phyloP scores from a whole-genome alignment of 2,888 invertebrate genomes.

The Leucania comma region DNA sequence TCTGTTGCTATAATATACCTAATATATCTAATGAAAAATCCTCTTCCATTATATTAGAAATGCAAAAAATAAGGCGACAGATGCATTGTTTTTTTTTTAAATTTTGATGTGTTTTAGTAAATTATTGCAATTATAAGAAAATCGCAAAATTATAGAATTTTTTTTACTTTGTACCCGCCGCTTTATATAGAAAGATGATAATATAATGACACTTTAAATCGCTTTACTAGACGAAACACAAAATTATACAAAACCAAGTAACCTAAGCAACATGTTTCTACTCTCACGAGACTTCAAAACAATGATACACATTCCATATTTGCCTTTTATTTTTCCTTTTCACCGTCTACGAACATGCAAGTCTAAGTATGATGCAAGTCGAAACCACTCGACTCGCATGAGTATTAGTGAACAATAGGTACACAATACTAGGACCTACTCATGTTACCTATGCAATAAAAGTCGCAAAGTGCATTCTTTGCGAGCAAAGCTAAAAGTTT shows the following conservation, averaged over 20 bases:
- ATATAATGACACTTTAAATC: not conserved
- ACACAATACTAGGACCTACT: conserved; percentile 35
- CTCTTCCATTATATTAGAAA: too few species aligned
- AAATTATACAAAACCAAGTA: not conserved
- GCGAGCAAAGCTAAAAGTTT: conserved; percentile 61
- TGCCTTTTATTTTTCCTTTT: conserved; percentile 39
- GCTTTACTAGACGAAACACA: not conserved
- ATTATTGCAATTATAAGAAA: too few species aligned
- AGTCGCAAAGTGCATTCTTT: conserved; percentile 59
- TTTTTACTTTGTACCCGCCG: too few species aligned
- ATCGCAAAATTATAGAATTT: too few species aligned
- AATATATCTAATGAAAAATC: too few species aligned
- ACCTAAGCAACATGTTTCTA: not conserved
- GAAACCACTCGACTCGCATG: conserved; percentile 39
- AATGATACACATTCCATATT: conserved; percentile 23
- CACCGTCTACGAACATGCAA: conserved; percentile 8
- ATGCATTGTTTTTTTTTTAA: too few species aligned
- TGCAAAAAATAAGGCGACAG: too few species aligned
- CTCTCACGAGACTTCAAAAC: conserved; percentile 5
- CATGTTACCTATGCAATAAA: conserved; percentile 53
- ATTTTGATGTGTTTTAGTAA: too few species aligned
- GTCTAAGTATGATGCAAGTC: conserved; percentile 44
- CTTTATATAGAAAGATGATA: too few species aligned
- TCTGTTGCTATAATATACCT: too few species aligned
- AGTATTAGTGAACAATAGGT: conserved; percentile 47